Conservation (phyloP, 2,797 vertebrate species). For the Molothrus ater region DNA sequence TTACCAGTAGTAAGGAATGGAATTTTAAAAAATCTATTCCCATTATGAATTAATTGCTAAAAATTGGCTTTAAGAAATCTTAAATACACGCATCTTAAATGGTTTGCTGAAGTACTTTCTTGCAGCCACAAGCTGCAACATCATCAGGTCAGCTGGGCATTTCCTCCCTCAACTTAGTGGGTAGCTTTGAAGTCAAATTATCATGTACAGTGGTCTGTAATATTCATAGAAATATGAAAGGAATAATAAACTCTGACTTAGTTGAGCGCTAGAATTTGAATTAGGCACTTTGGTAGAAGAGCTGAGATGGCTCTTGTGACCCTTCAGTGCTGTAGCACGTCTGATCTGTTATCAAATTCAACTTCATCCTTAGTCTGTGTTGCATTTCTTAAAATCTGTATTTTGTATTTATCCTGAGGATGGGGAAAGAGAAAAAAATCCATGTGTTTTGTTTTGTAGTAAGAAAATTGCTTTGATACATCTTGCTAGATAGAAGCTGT, state of each 20-base stretch:
- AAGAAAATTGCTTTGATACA: not conserved
- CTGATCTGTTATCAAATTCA: not conserved
- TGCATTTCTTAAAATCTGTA: not conserved
- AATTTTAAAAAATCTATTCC: not conserved
- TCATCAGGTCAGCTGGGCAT: not conserved
- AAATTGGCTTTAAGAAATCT: not conserved
- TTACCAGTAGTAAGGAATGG: not conserved
- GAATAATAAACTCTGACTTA: not conserved
- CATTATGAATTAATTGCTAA: not conserved
- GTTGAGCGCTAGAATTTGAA: not conserved
- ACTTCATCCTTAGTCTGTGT: not conserved
- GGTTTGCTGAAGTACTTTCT: not conserved
- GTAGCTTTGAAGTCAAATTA: not conserved
- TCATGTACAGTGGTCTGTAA: not conserved
- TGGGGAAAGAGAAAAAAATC: not conserved
- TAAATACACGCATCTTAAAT: not conserved
- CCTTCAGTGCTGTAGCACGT: not conserved
- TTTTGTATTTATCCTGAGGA: not conserved
- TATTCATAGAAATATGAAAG: not conserved
- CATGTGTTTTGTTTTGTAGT: not conserved
- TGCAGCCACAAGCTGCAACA: not conserved
- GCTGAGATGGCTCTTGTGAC: not conserved
- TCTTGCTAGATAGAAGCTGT: not conserved
- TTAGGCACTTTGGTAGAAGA: not conserved
- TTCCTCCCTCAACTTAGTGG: not conserved